Evolutionary conservation across 1,140 invertebrate species (phyloP), one percentile per base, ranked within the genome.

Genomic region (Bombus affinis): DNA sequence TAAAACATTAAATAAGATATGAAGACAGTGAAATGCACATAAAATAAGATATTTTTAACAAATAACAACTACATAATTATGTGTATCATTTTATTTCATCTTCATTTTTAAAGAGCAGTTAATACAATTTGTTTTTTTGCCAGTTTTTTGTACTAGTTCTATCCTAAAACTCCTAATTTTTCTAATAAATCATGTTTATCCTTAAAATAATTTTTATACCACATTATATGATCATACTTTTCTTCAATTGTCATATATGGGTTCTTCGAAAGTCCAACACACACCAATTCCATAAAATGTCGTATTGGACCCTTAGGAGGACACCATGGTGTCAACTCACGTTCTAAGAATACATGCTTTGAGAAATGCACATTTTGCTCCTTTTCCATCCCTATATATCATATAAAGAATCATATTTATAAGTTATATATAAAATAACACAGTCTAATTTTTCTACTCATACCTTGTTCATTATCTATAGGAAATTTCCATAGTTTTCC

Each of bases 401-500:
- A 53, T 53, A 71, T 62, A 95, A 84, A 77, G 88, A 81, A 87
- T 88, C 32, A 90, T 42, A 75, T 83, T 77, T 83, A 70, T 82
- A 83, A 82, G 44, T 82, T 72, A 87, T 25, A 81, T 25, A 6
- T 66, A 68, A n/a, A 75, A 57, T 57, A 37, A 25, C 39, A 53
- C 9, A 37, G 2, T 8, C 15, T 28, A 32, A 2, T 37, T 22
- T 8, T 59, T 37, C 1, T 35, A 68, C 47, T 53, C 10, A 59
- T 95, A 98, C 98, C 99, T 96, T 98, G 97, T 95, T 99, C 99
- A 96, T 99, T 99, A 94, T 99, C 96, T 83, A 99, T 99, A 22
- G 99, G 99, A 94, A 99, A 99, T 78, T 97, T 97, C 99, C 99
- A 99, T 15, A 99, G 90, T 95, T 99, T 99, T 71, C 98, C 98